Percentiles rank a stretch among this genome's conserved stretches.
These are phyloP conservation scores for Cyprinus carpio DNA, from an alignment of 2,113 vertebrate genomes.

Conservation along the genomic window DNA sequence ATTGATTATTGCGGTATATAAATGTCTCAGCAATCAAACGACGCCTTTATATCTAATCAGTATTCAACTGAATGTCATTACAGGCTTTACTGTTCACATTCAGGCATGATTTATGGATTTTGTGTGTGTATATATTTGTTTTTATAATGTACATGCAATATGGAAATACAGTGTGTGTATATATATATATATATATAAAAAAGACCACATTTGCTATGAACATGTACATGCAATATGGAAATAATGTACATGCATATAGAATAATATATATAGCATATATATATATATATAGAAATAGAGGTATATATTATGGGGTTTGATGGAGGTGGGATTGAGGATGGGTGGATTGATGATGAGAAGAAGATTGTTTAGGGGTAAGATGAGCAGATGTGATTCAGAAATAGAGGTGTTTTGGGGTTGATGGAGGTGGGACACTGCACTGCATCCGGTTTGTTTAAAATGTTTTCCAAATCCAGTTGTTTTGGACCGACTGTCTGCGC, in stretches of 20 bases:
- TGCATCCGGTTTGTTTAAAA: neutral
- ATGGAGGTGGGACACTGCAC: neutral
- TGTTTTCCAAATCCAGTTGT: neutral
- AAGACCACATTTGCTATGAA: too few relatives aligned
- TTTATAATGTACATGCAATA: slow-evolving; percentile 27
- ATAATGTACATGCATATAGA: too few relatives aligned
- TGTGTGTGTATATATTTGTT: too few relatives aligned
- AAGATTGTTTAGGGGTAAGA: neutral
- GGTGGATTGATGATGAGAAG: slow-evolving; percentile 5
- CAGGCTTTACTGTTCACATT: slow-evolving; percentile 33
- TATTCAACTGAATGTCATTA: slow-evolving; percentile 42
- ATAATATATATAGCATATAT: too few relatives aligned
- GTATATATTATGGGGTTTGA: too few relatives aligned
- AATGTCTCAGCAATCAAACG: slow-evolving; percentile 41
- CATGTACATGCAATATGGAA: too few relatives aligned
- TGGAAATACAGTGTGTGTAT: neutral
- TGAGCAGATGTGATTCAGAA: neutral
- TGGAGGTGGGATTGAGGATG: too few relatives aligned
- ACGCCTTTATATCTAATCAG: slow-evolving; percentile 46
- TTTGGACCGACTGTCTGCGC: neutral
- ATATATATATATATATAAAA: too few relatives aligned
- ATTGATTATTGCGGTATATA: slow-evolving; percentile 46
- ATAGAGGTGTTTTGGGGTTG: neutral
- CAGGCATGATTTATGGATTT: slow-evolving; percentile 29
- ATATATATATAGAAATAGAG: too few relatives aligned